A percentile compares a stretch with the other conserved stretches of the same genome.
These are phyloP conservation scores for Candoia aspera DNA, from an alignment of 2,113 vertebrate species.

Conservation along the genomic window DNA sequence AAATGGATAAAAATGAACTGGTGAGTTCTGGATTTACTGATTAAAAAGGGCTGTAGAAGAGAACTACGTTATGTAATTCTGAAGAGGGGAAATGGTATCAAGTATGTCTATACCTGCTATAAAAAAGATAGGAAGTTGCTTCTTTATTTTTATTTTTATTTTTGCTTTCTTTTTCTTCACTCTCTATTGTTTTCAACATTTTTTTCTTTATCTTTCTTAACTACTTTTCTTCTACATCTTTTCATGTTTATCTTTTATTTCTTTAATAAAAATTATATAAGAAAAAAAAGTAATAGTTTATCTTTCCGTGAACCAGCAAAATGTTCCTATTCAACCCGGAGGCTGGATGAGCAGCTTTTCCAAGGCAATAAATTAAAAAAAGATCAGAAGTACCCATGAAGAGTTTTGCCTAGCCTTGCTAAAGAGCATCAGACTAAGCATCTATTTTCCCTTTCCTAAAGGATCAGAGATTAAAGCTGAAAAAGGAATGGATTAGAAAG, in stretches of 20 bases:
- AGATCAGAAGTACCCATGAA: neutral
- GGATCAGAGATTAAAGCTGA: constrained; percentile 36
- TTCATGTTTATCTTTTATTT: neutral
- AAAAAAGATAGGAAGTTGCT: neutral
- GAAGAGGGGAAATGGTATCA: neutral
- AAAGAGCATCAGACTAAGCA: constrained; percentile 28
- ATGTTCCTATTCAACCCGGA: neutral
- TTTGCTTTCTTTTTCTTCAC: neutral
- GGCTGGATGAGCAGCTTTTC: neutral
- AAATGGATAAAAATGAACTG: neutral
- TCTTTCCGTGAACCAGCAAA: neutral
- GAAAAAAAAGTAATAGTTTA: neutral
- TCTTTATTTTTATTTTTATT: neutral
- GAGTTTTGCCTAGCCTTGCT: neutral
- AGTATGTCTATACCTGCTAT: neutral
- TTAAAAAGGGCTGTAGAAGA: neutral
- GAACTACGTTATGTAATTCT: neutral
- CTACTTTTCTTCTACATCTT: neutral
- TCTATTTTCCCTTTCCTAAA: constrained; percentile 41
- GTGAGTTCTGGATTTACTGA: neutral
- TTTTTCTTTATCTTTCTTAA: neutral
- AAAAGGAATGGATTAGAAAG: constrained; percentile 41
- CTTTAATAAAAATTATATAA: neutral
- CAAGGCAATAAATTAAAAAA: neutral
- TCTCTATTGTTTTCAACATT: no score